Conservation (phyloP, 2,113 vertebrate genomes). For the Dipodomys stephensi region DNA sequence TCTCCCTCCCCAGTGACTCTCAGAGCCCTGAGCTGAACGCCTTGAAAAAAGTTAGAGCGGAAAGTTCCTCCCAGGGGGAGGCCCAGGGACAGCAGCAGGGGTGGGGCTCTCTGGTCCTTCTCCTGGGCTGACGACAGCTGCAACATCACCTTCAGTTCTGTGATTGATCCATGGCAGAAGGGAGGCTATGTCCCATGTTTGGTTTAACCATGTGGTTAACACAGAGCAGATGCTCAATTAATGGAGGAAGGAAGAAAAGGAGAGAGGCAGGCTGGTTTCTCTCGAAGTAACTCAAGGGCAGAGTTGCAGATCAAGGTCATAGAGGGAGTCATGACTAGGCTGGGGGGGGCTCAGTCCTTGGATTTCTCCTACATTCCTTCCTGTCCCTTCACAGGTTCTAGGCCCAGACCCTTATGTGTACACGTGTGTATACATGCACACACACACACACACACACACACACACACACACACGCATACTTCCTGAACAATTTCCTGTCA, state of each 20-base stretch:
- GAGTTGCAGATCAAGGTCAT: neutral
- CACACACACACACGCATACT: neutral
- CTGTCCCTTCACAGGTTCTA: neutral
- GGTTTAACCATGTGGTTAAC: neutral
- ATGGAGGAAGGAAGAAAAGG: neutral
- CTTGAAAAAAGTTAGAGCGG: neutral
- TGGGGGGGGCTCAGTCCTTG: neutral
- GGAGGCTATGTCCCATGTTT: neutral
- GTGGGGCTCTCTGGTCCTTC: neutral
- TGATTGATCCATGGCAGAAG: neutral
- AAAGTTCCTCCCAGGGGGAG: neutral
- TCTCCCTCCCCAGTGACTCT: neutral
- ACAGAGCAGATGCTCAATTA: neutral
- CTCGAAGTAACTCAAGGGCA: neutral
- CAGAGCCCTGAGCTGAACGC: neutral
- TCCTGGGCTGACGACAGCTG: neutral
- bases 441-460: neutral
- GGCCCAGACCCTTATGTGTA: neutral
- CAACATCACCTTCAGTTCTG: neutral
- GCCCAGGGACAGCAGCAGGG: too few species aligned
- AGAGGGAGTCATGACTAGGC: neutral
- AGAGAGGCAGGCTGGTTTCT: neutral
- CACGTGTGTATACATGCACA: too few species aligned
- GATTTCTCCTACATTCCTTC: neutral
- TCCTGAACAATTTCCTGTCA: neutral